Percentiles rank a stretch among this genome's conserved stretches.
Evolutionary conservation across 2,797 vertebrate genomes (phyloP).

Genomic region (Oryzias sinensis): DNA sequence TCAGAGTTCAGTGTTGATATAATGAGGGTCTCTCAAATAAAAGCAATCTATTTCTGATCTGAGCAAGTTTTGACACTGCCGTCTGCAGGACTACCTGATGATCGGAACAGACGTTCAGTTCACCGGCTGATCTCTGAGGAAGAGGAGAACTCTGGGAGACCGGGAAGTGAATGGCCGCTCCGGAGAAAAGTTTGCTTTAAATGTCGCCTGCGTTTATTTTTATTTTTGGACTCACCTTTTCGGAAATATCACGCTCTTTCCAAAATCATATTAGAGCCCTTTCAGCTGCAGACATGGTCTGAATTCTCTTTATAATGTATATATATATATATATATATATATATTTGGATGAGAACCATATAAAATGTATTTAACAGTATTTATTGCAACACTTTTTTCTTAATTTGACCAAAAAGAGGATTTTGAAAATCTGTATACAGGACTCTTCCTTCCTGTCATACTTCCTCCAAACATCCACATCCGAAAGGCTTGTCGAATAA

Average conservation of each 20-base stretch:
- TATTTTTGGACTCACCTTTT: slow-evolving; percentile 4
- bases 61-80: background rate
- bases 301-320: slow-evolving; percentile 1
- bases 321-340: too few relatives aligned
- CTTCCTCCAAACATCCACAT: background rate
- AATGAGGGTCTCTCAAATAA: too few relatives aligned
- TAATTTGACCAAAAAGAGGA: too few relatives aligned
- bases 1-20: too few relatives aligned
- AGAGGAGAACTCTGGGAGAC: background rate
- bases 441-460: slow-evolving; percentile 8
- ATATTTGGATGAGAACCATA: too few relatives aligned
- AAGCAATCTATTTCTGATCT: too few relatives aligned
- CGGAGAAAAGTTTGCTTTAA: background rate
- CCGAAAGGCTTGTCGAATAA: too few relatives aligned
- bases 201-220: background rate
- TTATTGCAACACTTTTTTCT: too few relatives aligned
- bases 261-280: slow-evolving; percentile 25
- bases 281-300: slow-evolving; percentile 32
- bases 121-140: slow-evolving; percentile 30
- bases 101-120: slow-evolving; percentile 78
- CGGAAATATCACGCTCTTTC: slow-evolving; percentile 1
- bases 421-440: too few relatives aligned
- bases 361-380: too few relatives aligned
- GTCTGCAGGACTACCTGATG: slow-evolving; percentile 69
- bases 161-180: background rate